phyloP scores from a whole-genome alignment of 2,113 vertebrate species.

The Brienomyrus brachyistius region DNA sequence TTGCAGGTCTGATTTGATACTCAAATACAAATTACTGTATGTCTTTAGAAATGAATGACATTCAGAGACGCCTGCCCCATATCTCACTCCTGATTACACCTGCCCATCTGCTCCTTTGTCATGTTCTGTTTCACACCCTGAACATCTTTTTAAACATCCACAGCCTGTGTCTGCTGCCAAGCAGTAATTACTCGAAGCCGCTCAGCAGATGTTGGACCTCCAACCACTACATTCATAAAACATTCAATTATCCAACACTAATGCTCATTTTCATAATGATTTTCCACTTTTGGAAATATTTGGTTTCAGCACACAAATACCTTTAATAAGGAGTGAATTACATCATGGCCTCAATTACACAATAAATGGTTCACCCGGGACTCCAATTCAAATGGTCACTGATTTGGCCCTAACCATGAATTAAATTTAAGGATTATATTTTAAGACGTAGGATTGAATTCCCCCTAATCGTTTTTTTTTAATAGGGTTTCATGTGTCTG shows the following conservation, averaged over 20 bases:
- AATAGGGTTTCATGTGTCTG: not conserved
- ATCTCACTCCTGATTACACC: not conserved
- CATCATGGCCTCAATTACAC: not conserved
- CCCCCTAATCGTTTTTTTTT: not conserved
- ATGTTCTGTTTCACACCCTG: not conserved
- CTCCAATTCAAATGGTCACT: not conserved
- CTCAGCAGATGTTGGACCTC: not conserved
- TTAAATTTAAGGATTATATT: conserved; percentile 16
- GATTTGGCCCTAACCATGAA: conserved; percentile 12
- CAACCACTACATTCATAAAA: conserved; percentile 4
- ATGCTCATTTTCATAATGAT: not conserved
- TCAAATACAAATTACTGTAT: not conserved
- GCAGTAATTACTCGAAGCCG: not conserved
- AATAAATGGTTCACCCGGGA: not conserved
- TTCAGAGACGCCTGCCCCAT: not conserved
- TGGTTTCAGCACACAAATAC: not conserved
- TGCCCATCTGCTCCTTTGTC: conserved; percentile 3
- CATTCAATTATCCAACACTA: conserved; percentile 6
- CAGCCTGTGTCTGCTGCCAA: not conserved
- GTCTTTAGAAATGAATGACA: not conserved
- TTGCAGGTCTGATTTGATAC: not conserved
- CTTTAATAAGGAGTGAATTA: not conserved
- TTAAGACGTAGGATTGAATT: conserved; percentile 12
- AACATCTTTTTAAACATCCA: conserved; percentile 9
- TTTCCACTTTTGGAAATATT: conserved; percentile 4